Evolutionary conservation across 2,797 vertebrate species (phyloP).

Genomic region (Borostomias antarcticus): DNA sequence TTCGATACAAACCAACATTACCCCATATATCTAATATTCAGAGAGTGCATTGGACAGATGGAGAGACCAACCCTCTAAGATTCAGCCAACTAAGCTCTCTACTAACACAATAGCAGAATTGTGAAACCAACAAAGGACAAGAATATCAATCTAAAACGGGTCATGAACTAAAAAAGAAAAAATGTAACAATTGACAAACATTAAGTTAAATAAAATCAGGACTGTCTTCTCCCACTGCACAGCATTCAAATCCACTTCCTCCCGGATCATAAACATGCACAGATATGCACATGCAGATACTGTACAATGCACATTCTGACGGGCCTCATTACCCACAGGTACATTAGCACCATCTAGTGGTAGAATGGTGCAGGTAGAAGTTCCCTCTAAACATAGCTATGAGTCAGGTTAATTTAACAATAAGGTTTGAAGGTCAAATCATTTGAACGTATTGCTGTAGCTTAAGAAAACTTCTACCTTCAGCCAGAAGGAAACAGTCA

Average conservation of each 20-base stretch:
- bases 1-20: conserved; percentile 22
- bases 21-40: conserved; percentile 24
- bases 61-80: conserved; percentile 24
- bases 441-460: not conserved
- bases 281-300: no score
- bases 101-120: conserved; percentile 46
- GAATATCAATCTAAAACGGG: no score
- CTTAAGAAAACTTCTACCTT: not conserved
- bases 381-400: not conserved
- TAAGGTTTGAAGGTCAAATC: conserved; percentile 47
- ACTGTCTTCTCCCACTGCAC: conserved; percentile 65
- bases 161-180: conserved; percentile 49
- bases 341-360: no score
- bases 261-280: conserved; percentile 65
- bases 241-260: conserved; percentile 64
- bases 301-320: conserved; percentile 36
- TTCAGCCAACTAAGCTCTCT: no score
- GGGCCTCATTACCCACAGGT: not conserved
- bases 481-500: not conserved
- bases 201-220: conserved; percentile 66
- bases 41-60: conserved; percentile 21
- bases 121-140: conserved; percentile 42
- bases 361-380: conserved; percentile 12
- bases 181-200: conserved; percentile 61
- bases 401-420: not conserved